Conservation (phyloP, 2,888 invertebrate species). For the Lissocephala sabroskyi region DNA sequence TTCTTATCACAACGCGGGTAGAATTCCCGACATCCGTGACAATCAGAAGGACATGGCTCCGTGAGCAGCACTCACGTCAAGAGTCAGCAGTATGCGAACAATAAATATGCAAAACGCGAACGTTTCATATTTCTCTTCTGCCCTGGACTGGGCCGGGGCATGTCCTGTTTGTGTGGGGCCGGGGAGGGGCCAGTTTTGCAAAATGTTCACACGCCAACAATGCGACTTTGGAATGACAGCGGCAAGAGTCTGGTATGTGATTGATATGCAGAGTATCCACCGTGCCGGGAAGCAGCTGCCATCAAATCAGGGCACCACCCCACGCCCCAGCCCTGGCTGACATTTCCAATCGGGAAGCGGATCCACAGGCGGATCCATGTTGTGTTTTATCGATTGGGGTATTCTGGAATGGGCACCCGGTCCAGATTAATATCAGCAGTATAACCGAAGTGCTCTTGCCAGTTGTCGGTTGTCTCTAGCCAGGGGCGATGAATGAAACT, state of each 20-base stretch:
- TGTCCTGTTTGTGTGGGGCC: conserved; percentile 12
- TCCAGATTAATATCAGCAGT: too few species aligned
- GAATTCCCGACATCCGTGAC: conserved; percentile 37
- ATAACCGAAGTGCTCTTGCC: too few species aligned
- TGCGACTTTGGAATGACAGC: conserved; percentile 53
- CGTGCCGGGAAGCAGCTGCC: too few species aligned
- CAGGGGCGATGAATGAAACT: too few species aligned
- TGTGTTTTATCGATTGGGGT: too few species aligned
- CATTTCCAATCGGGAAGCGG: too few species aligned
- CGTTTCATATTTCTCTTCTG: conserved; percentile 47
- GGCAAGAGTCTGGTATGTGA: conserved; percentile 49
- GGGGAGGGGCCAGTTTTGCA: conserved; percentile 6
- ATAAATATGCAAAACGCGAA: conserved; percentile 60
- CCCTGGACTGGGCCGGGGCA: conserved; percentile 11
- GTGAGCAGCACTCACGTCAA: not conserved
- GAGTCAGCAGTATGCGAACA: conserved; percentile 20
- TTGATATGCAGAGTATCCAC: conserved; percentile 51
- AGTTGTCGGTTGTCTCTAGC: too few species aligned
- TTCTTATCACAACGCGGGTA: conserved; percentile 35
- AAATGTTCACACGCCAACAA: conserved; percentile 40
- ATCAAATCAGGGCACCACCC: too few species aligned
- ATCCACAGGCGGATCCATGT: too few species aligned
- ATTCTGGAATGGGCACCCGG: too few species aligned
- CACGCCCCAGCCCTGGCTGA: too few species aligned
- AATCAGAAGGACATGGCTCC: not conserved